Evolutionary conservation across 2,113 vertebrate species (phyloP), one percentile per base, ranked within the genome.

Genomic region (Tachysurus fulvidraco): DNA sequence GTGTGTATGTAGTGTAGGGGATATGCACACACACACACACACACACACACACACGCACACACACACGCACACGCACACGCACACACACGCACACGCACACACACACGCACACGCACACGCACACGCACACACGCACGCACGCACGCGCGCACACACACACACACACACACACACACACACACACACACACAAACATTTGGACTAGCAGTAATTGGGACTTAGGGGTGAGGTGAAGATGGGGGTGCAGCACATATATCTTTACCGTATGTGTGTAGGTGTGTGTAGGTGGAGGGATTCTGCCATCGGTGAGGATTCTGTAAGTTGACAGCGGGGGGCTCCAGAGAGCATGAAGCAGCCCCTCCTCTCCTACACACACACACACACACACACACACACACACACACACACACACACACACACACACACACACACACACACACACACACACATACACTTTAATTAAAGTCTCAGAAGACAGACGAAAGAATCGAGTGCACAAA

Each of bases 391-490:
- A 46, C 46, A 46, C 46, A 86, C 55, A 69, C 71, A 87, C 88
- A 90, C 86, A 86, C 55, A 71, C 71, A 87, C 88, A 90, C 86
- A 87, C 85, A 86, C 55, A 71, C 71, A 87, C 88, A 90, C 86
- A 87, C 85, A 86, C 55, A 71, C 71, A 87, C 88, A 90, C 86
- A 87, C 85, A 86, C 55, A 71, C 71, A 87, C 88, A 90, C 86
- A 87, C 85, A 86, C 55, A 71, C 71, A 87, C 88, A 90, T 85
- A 87, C 85, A 87, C 85, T 85, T 77, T 90, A 90, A 90, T 90
- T 90, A 92, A 89, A 87, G 87, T 83, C 89, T 90, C 86, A 83
- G 88, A 89, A 89, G 87, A 85, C 82, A 83, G 86, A 90, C 78
- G 44, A 87, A 88, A 89, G 87, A 89, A 89, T 65, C 5, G 86